Conservation (phyloP, 2,797 vertebrate genomes). For the Argya squamiceps region DNA sequence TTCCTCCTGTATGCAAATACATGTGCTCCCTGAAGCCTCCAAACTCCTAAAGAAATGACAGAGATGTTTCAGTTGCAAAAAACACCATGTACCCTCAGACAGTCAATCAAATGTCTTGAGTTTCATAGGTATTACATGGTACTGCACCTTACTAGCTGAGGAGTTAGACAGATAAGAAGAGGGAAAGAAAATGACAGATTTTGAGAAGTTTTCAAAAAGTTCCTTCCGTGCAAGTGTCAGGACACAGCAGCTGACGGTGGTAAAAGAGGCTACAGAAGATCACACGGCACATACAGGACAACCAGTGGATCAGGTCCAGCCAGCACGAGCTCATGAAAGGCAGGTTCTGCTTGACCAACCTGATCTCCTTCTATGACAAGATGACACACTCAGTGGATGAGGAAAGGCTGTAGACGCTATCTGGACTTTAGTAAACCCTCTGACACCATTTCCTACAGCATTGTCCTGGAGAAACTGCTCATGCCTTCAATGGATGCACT, state of each 20-base stretch:
- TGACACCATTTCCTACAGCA: neutral
- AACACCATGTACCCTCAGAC: neutral
- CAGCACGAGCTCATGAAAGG: neutral
- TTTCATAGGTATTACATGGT: neutral
- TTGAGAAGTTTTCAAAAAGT: neutral
- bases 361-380: neutral
- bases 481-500: accelerated
- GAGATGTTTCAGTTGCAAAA: neutral
- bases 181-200: neutral
- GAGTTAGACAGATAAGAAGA: neutral
- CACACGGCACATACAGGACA: neutral
- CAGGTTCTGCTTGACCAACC: neutral
- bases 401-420: neutral
- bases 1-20: neutral
- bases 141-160: neutral
- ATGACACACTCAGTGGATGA: accelerated
- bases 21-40: neutral
- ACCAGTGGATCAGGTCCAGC: neutral
- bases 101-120: neutral
- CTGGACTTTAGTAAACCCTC: neutral
- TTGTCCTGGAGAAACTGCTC: neutral
- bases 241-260: neutral
- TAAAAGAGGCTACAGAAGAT: neutral
- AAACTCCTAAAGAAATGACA: neutral
- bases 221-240: neutral